phyloP scores from a whole-genome alignment of 2,113 vertebrate species.

The Halcyon senegalensis region DNA sequence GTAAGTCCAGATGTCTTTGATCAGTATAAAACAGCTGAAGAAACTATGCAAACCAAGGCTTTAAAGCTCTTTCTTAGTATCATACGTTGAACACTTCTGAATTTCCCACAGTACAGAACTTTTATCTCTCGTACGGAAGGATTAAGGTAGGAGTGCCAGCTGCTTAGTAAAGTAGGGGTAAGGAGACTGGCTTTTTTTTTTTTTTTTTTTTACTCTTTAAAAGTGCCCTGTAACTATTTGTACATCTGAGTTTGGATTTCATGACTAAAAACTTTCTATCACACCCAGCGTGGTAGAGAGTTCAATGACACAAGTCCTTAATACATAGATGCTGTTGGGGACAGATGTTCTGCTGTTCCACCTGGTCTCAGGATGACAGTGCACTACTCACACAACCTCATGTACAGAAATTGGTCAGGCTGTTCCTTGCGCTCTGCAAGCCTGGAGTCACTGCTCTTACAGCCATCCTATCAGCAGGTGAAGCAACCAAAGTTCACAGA shows the following conservation, averaged over 20 bases:
- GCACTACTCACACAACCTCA: not conserved
- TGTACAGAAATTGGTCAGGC: fast-evolving
- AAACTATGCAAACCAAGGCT: not conserved
- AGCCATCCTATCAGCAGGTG: not conserved
- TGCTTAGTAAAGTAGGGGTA: not conserved
- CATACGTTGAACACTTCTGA: not conserved
- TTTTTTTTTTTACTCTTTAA: not conserved
- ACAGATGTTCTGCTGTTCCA: not conserved
- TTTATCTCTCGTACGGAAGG: not conserved
- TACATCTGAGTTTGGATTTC: not conserved
- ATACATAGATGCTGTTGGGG: not conserved
- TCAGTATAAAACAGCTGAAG: not conserved
- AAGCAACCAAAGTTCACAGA: not conserved
- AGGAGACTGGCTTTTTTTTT: not conserved
- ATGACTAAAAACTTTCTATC: not conserved
- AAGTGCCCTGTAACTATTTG: not conserved
- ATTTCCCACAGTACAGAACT: not conserved
- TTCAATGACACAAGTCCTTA: not conserved
- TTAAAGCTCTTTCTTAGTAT: not conserved
- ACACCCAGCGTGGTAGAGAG: not conserved
- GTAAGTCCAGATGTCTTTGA: not conserved
- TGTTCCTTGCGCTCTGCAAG: not conserved
- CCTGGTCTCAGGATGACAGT: not conserved
- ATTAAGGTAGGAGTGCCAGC: not conserved
- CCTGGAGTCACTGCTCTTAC: not conserved